Conservation (phyloP, 2,113 vertebrate species). For the Fulmarus glacialis region DNA sequence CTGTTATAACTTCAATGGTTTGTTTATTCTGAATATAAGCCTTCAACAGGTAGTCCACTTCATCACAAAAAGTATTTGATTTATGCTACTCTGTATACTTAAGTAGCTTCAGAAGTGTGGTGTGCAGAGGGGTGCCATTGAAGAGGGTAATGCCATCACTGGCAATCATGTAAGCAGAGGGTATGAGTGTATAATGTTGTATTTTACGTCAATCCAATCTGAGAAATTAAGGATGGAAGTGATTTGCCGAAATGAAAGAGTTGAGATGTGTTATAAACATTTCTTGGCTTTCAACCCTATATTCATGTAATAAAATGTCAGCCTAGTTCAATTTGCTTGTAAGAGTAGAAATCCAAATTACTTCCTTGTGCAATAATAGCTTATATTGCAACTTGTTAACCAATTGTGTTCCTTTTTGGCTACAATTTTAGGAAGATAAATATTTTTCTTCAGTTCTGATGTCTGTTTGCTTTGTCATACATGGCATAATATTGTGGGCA, state of each 20-base stretch:
- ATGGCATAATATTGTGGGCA: neutral
- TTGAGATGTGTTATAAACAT: neutral
- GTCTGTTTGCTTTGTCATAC: neutral
- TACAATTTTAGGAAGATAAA: neutral
- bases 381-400: neutral
- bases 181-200: rapidly evolving
- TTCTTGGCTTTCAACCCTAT: neutral
- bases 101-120: neutral
- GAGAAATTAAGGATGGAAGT: neutral
- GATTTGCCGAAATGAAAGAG: neutral
- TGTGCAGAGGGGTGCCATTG: neutral
- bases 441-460: neutral
- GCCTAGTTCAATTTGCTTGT: neutral
- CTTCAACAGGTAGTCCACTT: neutral
- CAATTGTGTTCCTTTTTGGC: neutral
- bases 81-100: neutral
- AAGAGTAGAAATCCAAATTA: neutral
- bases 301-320: neutral
- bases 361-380: neutral
- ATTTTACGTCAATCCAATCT: neutral
- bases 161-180: neutral
- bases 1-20: neutral
- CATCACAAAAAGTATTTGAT: neutral
- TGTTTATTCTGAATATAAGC: neutral
- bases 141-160: neutral